Base-by-base conservation (phyloP, 2,797 vertebrate species). In the Hippopotamyrus pictus region DNA sequence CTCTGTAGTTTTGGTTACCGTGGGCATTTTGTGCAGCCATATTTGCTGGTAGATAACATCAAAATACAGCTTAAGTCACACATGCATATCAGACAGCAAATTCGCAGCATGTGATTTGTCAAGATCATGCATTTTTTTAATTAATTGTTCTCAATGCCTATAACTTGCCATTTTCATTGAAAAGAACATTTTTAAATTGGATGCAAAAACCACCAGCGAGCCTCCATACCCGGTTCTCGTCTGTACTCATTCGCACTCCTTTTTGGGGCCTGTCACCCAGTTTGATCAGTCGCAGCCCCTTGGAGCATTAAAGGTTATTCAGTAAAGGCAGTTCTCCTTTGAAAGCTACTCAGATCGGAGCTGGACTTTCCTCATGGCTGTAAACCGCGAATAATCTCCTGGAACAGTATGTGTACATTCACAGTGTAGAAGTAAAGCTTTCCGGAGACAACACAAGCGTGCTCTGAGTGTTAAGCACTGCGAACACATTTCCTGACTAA, bases 1-100 rank as follows among this genome's bases (percentile, higher is more conserved):
- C 94, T 94, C 82, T 90, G 82, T 88, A 90, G 88, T 90, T 86
- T 93, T 90, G 83, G 87, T 92, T 90, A 89, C 93, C 91, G 92
- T 93, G 93, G 94, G 95, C 93, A 95, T 94, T 94, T 93, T 95
- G 93, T 94, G 94, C 94, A 95, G 95, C 95, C 94, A 94, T 93
- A 94, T 95, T 91, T 96, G 96, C 96, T 96, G 96, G 95, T 96
- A 96, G 95, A 95, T 94, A 95, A 94, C 95, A 94, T 95, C 92
- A 90, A 94, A 95, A 95, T 94, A 94, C 93, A 92, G 91, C 94
- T 94, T 92, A 95, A 93, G 94, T 93, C 94, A 93, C 91, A 94
- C 94, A 95, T 95, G 94, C 93, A 92, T 92, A 94, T 94, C 92
- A 93, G 93, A 93, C 89, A 94, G 93, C 92, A 90, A 91, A 93